These are phyloP conservation scores for Micromys minutus DNA, from an alignment of 2,113 vertebrate species.

Conservation along the genomic window DNA sequence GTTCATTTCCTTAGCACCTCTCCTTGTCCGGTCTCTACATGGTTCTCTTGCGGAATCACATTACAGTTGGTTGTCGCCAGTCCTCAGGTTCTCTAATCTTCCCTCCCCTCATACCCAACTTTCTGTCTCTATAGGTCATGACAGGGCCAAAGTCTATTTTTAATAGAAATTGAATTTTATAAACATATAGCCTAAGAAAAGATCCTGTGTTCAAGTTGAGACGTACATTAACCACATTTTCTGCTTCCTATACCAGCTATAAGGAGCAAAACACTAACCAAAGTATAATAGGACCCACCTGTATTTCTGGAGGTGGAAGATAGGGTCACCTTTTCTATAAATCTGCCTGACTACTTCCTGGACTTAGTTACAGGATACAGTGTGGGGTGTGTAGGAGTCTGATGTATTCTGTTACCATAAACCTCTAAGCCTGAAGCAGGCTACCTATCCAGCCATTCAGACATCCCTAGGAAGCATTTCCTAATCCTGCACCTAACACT, in stretches of 20 bases:
- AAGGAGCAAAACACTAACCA: neutral
- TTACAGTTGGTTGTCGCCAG: neutral
- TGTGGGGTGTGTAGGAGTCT: neutral
- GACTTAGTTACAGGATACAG: neutral
- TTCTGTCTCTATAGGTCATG: neutral
- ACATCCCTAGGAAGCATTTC: neutral
- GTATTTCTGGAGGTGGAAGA: neutral
- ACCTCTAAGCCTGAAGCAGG: neutral
- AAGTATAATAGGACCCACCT: neutral
- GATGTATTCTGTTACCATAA: neutral
- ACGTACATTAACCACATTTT: slow-evolving; percentile 8
- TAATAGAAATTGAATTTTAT: neutral
- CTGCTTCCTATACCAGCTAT: neutral
- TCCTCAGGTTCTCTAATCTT: neutral
- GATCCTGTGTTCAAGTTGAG: neutral
- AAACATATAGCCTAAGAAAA: neutral
- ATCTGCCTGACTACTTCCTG: neutral
- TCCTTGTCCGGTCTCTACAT: neutral
- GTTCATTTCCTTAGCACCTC: neutral
- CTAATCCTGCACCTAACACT: neutral
- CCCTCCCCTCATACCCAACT: neutral
- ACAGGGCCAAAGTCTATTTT: neutral
- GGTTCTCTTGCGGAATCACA: too few relatives aligned
- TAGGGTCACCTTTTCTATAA: neutral
- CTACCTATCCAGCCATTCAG: neutral